Percentiles rank a stretch among this genome's conserved stretches.
Evolutionary conservation across 2,888 invertebrate species (phyloP).

Genomic region (Dynastes hyllus): DNA sequence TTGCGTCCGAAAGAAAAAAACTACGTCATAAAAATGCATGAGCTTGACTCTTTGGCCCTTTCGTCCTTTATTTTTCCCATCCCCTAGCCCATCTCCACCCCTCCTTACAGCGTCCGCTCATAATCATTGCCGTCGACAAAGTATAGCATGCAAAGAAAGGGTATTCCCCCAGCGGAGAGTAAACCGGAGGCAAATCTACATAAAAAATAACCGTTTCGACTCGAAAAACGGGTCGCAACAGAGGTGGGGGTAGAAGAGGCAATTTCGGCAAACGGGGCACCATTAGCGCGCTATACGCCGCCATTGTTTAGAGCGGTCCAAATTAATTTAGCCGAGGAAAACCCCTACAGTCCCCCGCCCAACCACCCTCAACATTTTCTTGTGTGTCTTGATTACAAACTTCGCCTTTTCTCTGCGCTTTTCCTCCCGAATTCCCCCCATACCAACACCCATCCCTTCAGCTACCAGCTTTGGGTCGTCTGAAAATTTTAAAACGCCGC

Average conservation of each 20-base stretch:
- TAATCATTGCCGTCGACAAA: conserved; percentile 2
- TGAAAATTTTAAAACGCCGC: conserved; percentile 29
- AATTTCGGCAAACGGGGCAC: conserved; percentile 71
- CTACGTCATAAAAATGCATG: too few relatives aligned
- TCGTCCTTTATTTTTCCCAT: too few relatives aligned
- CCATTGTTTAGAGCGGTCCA: conserved; percentile 73
- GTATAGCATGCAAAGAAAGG: conserved; percentile 61
- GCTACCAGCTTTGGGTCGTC: background rate
- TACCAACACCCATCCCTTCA: background rate
- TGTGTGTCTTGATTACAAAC: conserved; percentile 56
- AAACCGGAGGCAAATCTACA: conserved; percentile 67
- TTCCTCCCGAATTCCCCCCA: background rate
- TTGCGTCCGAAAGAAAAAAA: too few relatives aligned
- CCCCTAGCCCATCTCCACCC: background rate
- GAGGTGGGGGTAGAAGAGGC: conserved; percentile 67
- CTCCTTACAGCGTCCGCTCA: background rate
- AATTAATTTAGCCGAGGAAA: conserved; percentile 64
- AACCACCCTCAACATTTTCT: conserved; percentile 51
- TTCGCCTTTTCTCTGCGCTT: conserved; percentile 39
- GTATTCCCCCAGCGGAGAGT: conserved; percentile 62
- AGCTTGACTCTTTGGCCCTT: too few relatives aligned
- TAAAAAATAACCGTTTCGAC: conserved; percentile 68
- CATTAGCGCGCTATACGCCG: conserved; percentile 69
- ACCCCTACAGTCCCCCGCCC: conserved; percentile 60
- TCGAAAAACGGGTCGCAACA: too few relatives aligned